A percentile compares a stretch with the other conserved stretches of the same genome.
phyloP scores from a whole-genome alignment of 2,797 vertebrate species.

The Acanthiza pusilla region DNA sequence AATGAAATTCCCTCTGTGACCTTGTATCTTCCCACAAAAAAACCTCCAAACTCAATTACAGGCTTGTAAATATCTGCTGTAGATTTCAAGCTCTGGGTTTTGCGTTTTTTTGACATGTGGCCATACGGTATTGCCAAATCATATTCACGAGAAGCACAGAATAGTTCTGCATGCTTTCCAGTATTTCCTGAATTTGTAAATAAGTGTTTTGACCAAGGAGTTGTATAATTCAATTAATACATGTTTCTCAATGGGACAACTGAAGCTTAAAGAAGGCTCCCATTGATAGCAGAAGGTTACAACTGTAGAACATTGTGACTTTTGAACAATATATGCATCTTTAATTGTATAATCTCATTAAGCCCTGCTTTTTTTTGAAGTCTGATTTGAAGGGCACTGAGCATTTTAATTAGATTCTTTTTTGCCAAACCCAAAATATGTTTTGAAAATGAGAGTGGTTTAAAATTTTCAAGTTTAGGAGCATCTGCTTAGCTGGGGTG shows the following conservation, averaged over 20 bases:
- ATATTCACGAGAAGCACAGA: neutral
- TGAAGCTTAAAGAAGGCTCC: neutral
- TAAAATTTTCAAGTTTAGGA: neutral
- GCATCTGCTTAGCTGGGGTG: neutral
- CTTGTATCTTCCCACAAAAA: neutral
- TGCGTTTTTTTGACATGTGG: neutral
- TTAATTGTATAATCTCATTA: neutral
- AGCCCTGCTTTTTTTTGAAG: neutral
- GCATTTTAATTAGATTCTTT: neutral
- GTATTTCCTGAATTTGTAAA: neutral
- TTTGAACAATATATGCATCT: neutral
- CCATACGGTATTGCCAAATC: neutral
- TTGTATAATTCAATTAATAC: neutral
- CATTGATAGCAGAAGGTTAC: neutral
- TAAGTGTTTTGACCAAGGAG: neutral
- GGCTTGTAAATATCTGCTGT: neutral
- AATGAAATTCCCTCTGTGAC: neutral
- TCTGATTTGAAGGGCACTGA: neutral
- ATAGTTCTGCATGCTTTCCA: neutral
- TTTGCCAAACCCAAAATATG: neutral
- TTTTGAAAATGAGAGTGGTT: neutral
- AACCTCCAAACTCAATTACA: neutral
- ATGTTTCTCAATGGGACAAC: neutral
- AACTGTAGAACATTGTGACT: neutral
- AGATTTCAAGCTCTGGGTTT: neutral